A percentile compares a stretch with the other conserved stretches of the same genome.
Conservation (phyloP, 1,140 invertebrate species). For the Drosophila pectinifera region DNA sequence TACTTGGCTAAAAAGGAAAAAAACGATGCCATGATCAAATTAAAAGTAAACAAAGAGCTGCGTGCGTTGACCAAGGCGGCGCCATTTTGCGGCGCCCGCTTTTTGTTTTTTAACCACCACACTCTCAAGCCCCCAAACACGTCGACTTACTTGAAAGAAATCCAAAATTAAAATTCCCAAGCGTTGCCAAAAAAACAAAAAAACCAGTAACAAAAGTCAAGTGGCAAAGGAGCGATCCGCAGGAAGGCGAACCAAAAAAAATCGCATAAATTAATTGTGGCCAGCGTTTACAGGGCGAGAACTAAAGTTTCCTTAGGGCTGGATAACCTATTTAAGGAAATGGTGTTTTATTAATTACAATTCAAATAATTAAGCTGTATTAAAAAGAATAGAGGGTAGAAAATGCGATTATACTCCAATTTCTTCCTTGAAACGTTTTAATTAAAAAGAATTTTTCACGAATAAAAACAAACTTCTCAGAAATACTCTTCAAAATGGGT, state of each 20-base stretch:
- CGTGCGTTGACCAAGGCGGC: conserved; percentile 76
- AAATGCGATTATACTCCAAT: too few species aligned
- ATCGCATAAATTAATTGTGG: conserved; percentile 81
- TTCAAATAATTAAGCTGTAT: too few species aligned
- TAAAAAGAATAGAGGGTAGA: too few species aligned
- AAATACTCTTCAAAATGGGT: too few species aligned
- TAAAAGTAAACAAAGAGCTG: conserved; percentile 82
- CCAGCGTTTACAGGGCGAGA: conserved; percentile 36
- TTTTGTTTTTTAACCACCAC: conserved; percentile 49
- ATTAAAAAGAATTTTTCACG: too few species aligned
- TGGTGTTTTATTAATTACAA: too few species aligned
- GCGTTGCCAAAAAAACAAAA: conserved; percentile 51
- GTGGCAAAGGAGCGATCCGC: conserved; percentile 54
- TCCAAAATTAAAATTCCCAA: conserved; percentile 83
- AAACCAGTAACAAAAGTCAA: conserved; percentile 66
- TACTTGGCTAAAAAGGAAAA: conserved; percentile 34
- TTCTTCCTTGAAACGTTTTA: too few species aligned
- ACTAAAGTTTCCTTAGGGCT: background rate
- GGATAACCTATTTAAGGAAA: too few species aligned
- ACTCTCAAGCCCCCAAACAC: background rate
- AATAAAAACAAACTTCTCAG: too few species aligned
- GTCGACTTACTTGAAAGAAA: conserved; percentile 55
- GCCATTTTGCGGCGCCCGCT: conserved; percentile 67
- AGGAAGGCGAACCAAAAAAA: conserved; percentile 50
- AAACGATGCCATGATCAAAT: conserved; percentile 63